Evolutionary conservation across 2,113 vertebrate genomes (phyloP).

Genomic region (Scatophagus argus): DNA sequence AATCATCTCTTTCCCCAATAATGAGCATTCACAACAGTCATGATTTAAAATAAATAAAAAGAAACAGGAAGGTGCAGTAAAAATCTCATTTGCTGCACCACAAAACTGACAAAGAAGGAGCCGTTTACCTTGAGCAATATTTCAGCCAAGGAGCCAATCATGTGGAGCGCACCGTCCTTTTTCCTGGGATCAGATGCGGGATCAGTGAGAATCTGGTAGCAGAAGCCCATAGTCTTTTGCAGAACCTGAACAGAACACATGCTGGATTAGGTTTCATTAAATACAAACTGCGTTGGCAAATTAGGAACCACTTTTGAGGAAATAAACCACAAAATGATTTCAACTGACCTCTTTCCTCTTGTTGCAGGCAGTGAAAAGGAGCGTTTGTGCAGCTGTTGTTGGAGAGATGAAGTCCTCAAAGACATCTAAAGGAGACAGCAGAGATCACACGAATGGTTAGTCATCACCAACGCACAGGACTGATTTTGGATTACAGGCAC

Average conservation of each 20-base stretch:
- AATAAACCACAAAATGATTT: background rate
- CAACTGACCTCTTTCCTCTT: slow-evolving; percentile 96
- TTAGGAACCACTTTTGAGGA: too few relatives aligned
- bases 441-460: slow-evolving; percentile 20
- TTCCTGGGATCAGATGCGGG: slow-evolving; percentile 94
- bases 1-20: background rate
- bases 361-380: slow-evolving; percentile 97
- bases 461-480: background rate
- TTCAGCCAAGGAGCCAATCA: slow-evolving; percentile 98
- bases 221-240: slow-evolving; percentile 99
- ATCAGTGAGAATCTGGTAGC: slow-evolving; percentile 97
- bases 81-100: background rate
- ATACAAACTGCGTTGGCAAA: background rate
- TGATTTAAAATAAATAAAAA: background rate
- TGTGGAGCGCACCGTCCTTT: slow-evolving; percentile 98
- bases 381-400: slow-evolving; percentile 96
- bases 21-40: background rate
- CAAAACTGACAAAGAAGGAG: background rate
- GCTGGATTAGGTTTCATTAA: background rate
- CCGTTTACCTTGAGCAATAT: slow-evolving; percentile 93
- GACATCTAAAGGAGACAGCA: slow-evolving; percentile 86
- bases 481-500: background rate
- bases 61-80: background rate
- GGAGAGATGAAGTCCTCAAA: slow-evolving; percentile 99
- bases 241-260: slow-evolving; percentile 85